phyloP scores from a whole-genome alignment of 1,140 invertebrate genomes.

The Drosophila ercepeae region DNA sequence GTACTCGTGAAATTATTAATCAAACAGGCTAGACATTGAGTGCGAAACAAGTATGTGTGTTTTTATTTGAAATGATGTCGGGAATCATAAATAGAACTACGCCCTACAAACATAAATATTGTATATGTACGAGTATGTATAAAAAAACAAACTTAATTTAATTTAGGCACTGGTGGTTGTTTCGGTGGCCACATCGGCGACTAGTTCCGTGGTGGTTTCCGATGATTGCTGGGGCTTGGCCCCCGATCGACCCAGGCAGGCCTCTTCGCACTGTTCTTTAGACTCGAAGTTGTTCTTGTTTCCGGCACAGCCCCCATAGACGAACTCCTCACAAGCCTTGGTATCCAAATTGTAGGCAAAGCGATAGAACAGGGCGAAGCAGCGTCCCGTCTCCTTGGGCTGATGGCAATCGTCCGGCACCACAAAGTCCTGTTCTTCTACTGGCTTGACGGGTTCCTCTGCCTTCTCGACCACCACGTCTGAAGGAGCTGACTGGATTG shows the following conservation, averaged over 20 bases:
- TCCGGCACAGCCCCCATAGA: constrained; percentile 94
- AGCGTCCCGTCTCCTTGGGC: constrained; percentile 91
- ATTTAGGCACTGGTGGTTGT: constrained; percentile 10
- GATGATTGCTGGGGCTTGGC: not conserved
- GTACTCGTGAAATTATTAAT: constrained; percentile 38
- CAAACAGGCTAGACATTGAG: constrained; percentile 20
- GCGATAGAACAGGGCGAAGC: constrained; percentile 90
- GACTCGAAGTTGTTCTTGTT: constrained; percentile 94
- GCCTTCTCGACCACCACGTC: constrained; percentile 62
- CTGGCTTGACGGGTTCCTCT: not conserved
- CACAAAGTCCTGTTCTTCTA: not conserved
- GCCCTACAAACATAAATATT: constrained; percentile 22
- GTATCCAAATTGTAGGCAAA: constrained; percentile 92
- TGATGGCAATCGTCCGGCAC: constrained; percentile 87
- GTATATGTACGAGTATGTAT: not conserved
- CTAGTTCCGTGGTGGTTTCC: constrained; percentile 23
- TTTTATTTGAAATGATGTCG: constrained; percentile 9
- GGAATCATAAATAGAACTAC: constrained; percentile 24
- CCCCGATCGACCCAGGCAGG: constrained; percentile 85
- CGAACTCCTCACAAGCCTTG: constrained; percentile 90
- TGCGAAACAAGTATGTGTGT: not conserved
- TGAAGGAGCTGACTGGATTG: constrained; percentile 24
- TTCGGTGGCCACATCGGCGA: constrained; percentile 25
- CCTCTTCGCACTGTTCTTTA: constrained; percentile 89
- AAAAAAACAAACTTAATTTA: not conserved